Conservation (phyloP, 2,888 invertebrate species). For the Neoascia interrupta region DNA sequence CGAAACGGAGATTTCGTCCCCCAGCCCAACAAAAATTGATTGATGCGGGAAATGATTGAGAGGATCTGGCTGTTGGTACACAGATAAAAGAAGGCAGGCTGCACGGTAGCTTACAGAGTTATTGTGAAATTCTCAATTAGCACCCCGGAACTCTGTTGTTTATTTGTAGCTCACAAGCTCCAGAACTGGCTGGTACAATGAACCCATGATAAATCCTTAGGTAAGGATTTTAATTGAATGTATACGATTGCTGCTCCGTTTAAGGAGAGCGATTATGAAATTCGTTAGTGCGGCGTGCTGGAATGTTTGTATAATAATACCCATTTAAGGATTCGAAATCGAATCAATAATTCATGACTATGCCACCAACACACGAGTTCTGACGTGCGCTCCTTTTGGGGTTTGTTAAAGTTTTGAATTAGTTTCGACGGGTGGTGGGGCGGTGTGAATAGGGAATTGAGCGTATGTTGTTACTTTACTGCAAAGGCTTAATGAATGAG, state of each 20-base stretch:
- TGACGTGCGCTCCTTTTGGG: too few species aligned
- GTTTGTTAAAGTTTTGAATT: too few species aligned
- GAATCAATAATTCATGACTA: slow-evolving; percentile 45
- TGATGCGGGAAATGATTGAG: slow-evolving; percentile 42
- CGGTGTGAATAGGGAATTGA: too few species aligned
- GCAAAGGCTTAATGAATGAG: too few species aligned
- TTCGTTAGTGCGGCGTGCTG: background rate
- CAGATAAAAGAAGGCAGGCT: slow-evolving; percentile 28
- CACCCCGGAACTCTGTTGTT: slow-evolving; percentile 30
- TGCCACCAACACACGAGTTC: too few species aligned
- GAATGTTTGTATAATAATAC: background rate
- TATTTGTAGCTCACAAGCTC: background rate
- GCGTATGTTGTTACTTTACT: too few species aligned
- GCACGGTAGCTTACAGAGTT: slow-evolving; percentile 13
- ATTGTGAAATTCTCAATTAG: slow-evolving; percentile 52
- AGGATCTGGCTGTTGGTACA: slow-evolving; percentile 19
- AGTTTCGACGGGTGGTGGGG: too few species aligned
- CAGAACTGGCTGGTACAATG: slow-evolving; percentile 2
- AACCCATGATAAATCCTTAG: background rate
- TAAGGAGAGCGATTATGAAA: slow-evolving; percentile 19
- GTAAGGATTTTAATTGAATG: slow-evolving; percentile 30
- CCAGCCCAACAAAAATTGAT: slow-evolving; percentile 30
- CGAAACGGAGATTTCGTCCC: slow-evolving; percentile 50
- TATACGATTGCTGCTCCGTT: background rate
- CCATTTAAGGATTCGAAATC: background rate